These are phyloP conservation scores for Aptenodytes patagonicus DNA, from an alignment of 2,113 vertebrate species.

Conservation along the genomic window DNA sequence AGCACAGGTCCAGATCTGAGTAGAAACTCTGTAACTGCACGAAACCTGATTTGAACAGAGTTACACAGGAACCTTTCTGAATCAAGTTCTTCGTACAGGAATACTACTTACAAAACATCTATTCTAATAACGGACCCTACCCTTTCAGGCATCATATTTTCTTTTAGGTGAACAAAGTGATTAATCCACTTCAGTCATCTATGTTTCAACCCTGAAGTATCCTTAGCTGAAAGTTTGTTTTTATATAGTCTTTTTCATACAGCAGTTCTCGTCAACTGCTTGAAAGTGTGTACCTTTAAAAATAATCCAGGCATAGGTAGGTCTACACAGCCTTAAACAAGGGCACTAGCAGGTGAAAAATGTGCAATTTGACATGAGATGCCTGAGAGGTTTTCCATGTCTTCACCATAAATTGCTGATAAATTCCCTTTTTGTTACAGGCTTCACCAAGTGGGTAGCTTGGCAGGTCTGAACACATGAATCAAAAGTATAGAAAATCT, in stretches of 20 bases:
- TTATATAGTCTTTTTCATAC: neutral
- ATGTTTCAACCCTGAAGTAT: neutral
- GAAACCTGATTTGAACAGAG: neutral
- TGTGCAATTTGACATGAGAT: neutral
- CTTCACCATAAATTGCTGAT: neutral
- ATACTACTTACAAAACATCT: neutral
- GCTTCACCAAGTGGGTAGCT: conserved; percentile 20
- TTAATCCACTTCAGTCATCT: neutral
- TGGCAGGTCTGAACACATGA: neutral
- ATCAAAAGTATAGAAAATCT: conserved; percentile 1
- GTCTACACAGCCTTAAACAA: neutral
- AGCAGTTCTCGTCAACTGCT: neutral
- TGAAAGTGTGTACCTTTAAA: neutral
- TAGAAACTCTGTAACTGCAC: neutral
- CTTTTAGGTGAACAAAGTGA: neutral
- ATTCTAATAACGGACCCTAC: neutral
- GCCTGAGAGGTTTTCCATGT: neutral
- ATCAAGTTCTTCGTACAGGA: neutral
- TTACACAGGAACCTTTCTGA: neutral
- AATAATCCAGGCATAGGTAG: neutral
- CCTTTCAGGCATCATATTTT: neutral
- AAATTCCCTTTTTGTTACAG: neutral
- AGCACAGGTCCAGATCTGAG: neutral
- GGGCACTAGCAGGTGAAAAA: neutral
- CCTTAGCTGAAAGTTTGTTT: neutral